A percentile compares a stretch with the other conserved stretches of the same genome.
Evolutionary conservation across 2,113 vertebrate species (phyloP).

Genomic region (Tenrec ecaudatus): DNA sequence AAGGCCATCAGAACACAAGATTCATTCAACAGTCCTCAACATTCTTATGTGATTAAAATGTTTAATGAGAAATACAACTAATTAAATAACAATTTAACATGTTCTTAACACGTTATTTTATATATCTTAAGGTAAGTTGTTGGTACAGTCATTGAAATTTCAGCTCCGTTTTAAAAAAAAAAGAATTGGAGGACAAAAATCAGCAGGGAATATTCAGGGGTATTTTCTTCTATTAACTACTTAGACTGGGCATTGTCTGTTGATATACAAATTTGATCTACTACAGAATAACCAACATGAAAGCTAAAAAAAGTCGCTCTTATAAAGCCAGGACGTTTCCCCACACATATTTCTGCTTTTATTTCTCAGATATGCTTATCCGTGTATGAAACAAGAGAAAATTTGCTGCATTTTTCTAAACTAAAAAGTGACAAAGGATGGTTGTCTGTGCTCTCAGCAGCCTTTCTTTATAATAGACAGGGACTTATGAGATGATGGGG

Average conservation of each 20-base stretch:
- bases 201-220: slow-evolving; percentile 80
- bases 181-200: slow-evolving; percentile 81
- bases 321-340: slow-evolving; percentile 48
- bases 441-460: slow-evolving; percentile 78
- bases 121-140: slow-evolving; percentile 82
- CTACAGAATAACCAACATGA: slow-evolving; percentile 20
- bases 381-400: slow-evolving; percentile 61
- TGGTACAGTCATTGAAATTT: slow-evolving; percentile 82
- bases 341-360: slow-evolving; percentile 48
- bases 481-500: slow-evolving; percentile 49
- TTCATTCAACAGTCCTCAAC: background rate
- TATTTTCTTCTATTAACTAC: slow-evolving; percentile 33
- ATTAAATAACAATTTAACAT: slow-evolving; percentile 36
- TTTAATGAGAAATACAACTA: slow-evolving; percentile 34
- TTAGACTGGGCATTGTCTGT: slow-evolving; percentile 4
- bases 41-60: slow-evolving; percentile 3
- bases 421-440: slow-evolving; percentile 67
- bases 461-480: slow-evolving; percentile 60
- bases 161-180: slow-evolving; percentile 67
- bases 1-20: slow-evolving; percentile 37
- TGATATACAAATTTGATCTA: slow-evolving; percentile 50
- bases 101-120: slow-evolving; percentile 56
- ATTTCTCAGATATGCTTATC: slow-evolving; percentile 63
- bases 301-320: slow-evolving; percentile 65
- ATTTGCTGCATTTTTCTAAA: slow-evolving; percentile 71